Percentiles rank a stretch among this genome's conserved stretches.
These are phyloP conservation scores for Trichopria drosophilae DNA, from an alignment of 2,888 invertebrate genomes.

Conservation along the genomic window DNA sequence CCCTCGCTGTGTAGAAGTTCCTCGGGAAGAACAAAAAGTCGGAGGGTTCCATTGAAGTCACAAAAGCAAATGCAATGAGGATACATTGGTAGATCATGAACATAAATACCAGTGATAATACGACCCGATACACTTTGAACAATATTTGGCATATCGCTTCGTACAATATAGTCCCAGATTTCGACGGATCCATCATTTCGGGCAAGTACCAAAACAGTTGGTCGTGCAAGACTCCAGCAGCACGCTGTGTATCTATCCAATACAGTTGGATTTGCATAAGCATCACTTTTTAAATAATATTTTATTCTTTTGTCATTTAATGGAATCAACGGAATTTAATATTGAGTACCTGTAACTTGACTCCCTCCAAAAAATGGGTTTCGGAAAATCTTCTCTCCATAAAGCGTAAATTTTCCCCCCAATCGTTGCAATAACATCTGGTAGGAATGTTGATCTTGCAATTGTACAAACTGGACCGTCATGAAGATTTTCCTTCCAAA, in stretches of 20 bases:
- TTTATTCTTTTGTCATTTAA: slow-evolving; percentile 5
- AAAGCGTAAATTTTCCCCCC: slow-evolving; percentile 76
- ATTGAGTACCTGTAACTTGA: slow-evolving; percentile 53
- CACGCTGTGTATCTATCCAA: slow-evolving; percentile 64
- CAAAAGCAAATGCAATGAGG: slow-evolving; percentile 70
- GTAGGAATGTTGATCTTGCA: slow-evolving; percentile 66
- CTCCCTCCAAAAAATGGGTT: slow-evolving; percentile 71
- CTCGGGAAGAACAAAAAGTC: slow-evolving; percentile 66
- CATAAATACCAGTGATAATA: slow-evolving; percentile 67
- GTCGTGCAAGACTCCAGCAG: slow-evolving; percentile 76
- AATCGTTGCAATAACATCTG: slow-evolving; percentile 68
- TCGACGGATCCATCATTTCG: slow-evolving; percentile 77
- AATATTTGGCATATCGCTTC: slow-evolving; percentile 70
- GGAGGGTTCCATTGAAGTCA: slow-evolving; percentile 70
- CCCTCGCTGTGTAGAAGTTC: slow-evolving; percentile 61
- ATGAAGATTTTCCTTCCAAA: slow-evolving; percentile 63
- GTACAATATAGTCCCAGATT: slow-evolving; percentile 76
- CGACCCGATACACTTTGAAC: slow-evolving; percentile 54
- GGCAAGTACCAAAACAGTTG: slow-evolving; percentile 72
- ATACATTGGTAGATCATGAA: slow-evolving; percentile 63
- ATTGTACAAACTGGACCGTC: slow-evolving; percentile 71
- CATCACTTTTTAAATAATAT: neutral
- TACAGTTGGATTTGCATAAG: neutral
- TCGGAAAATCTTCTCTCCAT: slow-evolving; percentile 70
- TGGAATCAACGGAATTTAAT: slow-evolving; percentile 2